phyloP scores from a whole-genome alignment of 2,797 vertebrate species.

The Muraenolepis orangiensis region DNA sequence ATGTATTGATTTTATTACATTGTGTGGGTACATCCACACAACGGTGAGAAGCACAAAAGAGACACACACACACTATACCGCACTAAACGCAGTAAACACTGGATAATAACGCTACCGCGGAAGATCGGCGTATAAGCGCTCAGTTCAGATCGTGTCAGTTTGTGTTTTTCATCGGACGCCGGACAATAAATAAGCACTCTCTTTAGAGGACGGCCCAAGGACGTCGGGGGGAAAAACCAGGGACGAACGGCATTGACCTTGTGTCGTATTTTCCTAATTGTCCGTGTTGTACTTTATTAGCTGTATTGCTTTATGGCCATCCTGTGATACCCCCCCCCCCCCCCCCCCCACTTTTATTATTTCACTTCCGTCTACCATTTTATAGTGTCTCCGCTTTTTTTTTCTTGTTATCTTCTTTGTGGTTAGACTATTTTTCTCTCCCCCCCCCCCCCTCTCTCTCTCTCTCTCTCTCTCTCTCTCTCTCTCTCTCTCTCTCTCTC shows the following conservation, averaged over 20 bases:
- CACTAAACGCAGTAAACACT: not conserved
- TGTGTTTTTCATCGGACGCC: not conserved
- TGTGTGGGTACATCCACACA: not conserved
- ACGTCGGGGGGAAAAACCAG: not conserved
- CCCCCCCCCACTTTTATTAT: not conserved
- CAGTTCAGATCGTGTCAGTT: not conserved
- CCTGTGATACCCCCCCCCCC: not conserved
- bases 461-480: not conserved
- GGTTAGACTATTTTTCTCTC: not conserved
- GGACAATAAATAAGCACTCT: slow-evolving; percentile 4
- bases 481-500: not conserved
- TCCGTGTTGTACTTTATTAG: slow-evolving; percentile 7
- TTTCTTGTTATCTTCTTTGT: not conserved
- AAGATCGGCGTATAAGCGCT: not conserved
- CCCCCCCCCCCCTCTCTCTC: not conserved
- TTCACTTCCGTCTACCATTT: not conserved
- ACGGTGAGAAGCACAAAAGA: not conserved
- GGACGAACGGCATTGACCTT: not conserved
- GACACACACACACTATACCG: not conserved
- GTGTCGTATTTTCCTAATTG: not conserved
- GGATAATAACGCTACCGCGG: not conserved
- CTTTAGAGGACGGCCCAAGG: not conserved
- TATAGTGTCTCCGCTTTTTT: not conserved
- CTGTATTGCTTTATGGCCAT: not conserved
- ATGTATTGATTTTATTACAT: not conserved